Base-by-base conservation (phyloP, 30 jellyfish, hydroid and myxozoan genomes). In the Hydractinia echinata region DNA sequence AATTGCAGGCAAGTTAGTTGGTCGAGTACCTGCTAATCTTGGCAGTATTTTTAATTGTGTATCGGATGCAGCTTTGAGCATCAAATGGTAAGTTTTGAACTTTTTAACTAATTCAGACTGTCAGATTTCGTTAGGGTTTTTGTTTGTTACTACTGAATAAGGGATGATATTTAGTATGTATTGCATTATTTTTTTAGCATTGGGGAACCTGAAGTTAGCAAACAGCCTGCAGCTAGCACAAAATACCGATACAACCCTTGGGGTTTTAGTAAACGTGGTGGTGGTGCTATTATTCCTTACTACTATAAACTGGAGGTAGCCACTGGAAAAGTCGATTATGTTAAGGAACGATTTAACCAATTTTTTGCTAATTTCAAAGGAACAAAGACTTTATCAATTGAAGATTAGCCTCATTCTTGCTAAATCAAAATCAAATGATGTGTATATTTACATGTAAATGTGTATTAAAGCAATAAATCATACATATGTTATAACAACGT, bases 21-120 rank as follows among this genome's bases (percentile, higher is more conserved):
- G 73, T 50, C 73, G 30, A 15, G 73, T 62, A 39, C 73, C 73
- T 62, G 73, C 73, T 62, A 62, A 62, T 50, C 16, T 62, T 39
- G 73, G 68, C 50, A 62, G 30, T 39, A 10, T 62, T 15, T 62
- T 62, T 62, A 50, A 15, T 39, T 50, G 30, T 62, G 16, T 62
- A 50, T 39, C 16, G 30, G 7, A 39, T 15, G 50, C 4, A 39
- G 7, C 30, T 15, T 5, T 62, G 16, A 50, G 73, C 16, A 39
- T 62, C 30, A 50, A 62, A 62, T 62, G 73, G 73, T 50, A 62
- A 62, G 73, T 62, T 62, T 62, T 62, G 16, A 50, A n/a, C n/a
- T n/a, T n/a, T n/a, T n/a, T n/a, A n/a, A n/a, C n/a, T n/a, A n/a
- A n/a, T n/a, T n/a, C n/a, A n/a, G n/a, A n/a, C n/a, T n/a, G n/a